Base-by-base conservation (phyloP, 2,888 invertebrate species). In the Homarus gammarus region DNA sequence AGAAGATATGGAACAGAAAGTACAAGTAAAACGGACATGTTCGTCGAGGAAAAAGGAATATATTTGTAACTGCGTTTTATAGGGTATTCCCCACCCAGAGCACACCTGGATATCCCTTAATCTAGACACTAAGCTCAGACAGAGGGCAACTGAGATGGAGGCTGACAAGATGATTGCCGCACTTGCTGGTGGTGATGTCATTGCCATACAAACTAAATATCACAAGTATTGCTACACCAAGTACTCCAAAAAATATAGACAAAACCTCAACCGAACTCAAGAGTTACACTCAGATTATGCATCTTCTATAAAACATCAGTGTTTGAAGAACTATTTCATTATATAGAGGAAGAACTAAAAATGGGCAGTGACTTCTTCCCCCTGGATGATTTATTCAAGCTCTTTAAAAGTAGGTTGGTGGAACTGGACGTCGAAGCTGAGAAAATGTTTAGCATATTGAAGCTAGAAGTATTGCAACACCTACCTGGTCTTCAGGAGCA, bases 191-290 rank as follows among this genome's bases (percentile, higher is more conserved):
- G n/a, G n/a, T n/a, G n/a, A n/a, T n/a, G n/a, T n/a, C n/a, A n/a
- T n/a, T n/a, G n/a, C n/a, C n/a, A n/a, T n/a, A n/a, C n/a, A n/a
- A n/a, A n/a, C n/a, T 31, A 18, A 12, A 12, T 27, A 18, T 56
- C 12, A 56, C 56, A 56, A 56, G 72, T 12, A 27, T 31, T 72
- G 27, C n/a, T 72, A 38, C 33, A 73, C 75, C 33, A 73, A 73
- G 6, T 12, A 12, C 6, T 6, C 22, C 31, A 73, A 73, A 27
- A 33, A 73, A 73, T 73, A 27, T 36, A 73, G 75, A 36, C 31
- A 73, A 73, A 8, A 73, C 75, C n/a, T 73, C 75, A 73, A 5
- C 75, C 75, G 33, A 73, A 73, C 22, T n/a, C 75, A 73, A 27
- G 75, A n/a, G 22, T 36, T 36, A 73, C 27, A 38, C 36, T 73